phyloP scores from a whole-genome alignment of 2,888 invertebrate genomes.

The Nipponacmea schrenckii region DNA sequence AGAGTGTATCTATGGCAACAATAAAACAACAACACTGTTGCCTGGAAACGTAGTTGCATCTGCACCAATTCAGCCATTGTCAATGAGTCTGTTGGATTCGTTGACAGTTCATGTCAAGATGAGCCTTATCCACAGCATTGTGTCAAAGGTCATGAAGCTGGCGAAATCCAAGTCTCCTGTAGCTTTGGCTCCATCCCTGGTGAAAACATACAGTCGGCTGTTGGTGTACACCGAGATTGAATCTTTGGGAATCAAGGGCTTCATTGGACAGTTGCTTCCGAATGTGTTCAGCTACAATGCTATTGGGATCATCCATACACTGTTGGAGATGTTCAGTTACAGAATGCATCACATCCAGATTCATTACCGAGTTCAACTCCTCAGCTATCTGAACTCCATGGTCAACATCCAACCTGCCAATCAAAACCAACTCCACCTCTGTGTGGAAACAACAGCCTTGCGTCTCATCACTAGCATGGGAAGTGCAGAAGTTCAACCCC shows the following conservation, averaged over 20 bases:
- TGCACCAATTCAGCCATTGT: slow-evolving; percentile 85
- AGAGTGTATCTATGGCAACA: slow-evolving; percentile 79
- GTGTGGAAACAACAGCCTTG: slow-evolving; percentile 89
- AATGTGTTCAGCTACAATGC: slow-evolving; percentile 92
- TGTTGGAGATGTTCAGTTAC: slow-evolving; percentile 96
- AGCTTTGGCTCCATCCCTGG: slow-evolving; percentile 88
- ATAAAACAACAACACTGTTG: slow-evolving; percentile 61
- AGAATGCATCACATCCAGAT: slow-evolving; percentile 96
- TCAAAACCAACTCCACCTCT: slow-evolving; percentile 92
- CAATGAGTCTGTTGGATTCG: slow-evolving; percentile 92
- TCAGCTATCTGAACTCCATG: slow-evolving; percentile 90
- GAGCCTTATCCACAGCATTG: slow-evolving; percentile 80
- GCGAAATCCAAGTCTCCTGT: slow-evolving; percentile 85
- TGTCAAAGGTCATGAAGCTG: slow-evolving; percentile 87
- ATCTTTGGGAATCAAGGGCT: slow-evolving; percentile 94
- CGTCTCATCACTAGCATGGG: slow-evolving; percentile 88
- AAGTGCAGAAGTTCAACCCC: slow-evolving; percentile 94
- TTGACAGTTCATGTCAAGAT: slow-evolving; percentile 96
- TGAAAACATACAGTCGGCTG: slow-evolving; percentile 93
- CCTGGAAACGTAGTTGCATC: slow-evolving; percentile 69
- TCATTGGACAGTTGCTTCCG: slow-evolving; percentile 89
- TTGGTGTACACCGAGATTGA: slow-evolving; percentile 97
- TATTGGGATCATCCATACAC: slow-evolving; percentile 94
- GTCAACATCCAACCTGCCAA: slow-evolving; percentile 93
- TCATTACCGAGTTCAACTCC: slow-evolving; percentile 90